Base-by-base conservation (phyloP, 2,888 invertebrate species). In the Sesia apiformis region DNA sequence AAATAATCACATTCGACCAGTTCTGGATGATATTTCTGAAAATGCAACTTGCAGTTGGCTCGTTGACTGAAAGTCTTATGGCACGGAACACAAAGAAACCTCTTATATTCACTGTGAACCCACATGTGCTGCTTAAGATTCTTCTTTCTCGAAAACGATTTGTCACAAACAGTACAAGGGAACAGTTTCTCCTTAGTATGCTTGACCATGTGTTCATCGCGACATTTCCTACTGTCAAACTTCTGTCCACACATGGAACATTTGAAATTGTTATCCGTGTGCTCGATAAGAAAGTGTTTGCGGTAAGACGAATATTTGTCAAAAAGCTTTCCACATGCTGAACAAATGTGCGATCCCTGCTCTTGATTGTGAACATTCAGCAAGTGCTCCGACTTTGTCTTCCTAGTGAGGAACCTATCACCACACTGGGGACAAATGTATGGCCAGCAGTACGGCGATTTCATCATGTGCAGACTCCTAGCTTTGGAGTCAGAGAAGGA, bases 21-120 rank as follows among this genome's bases (percentile, higher is more conserved):
- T 6, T 59, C 60, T 1, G 63, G 63, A n/a, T 64, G 64, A 40
- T 58, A 56, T 54, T 53, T 58, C 38, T 56, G 55, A 3, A 58
- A 42, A 41, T 63, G 63, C 5, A 43, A 41, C 49, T 51, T 53
- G 7, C 60, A 6, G 7, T 23, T 51, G 0, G 38, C 6, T 4
- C 38, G 40, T 4, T 4, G 1, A 4, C 40, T 38, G 43, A 59
- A 59, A 40, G 51, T 42, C n/a, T 41, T 49, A n/a, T 40, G 40
- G 40, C 59, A 59, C 2, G 54, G 56, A 3, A 55, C 41, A 43
- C 60, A 59, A 8, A 54, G 43, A 39, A 53, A 51, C 53, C 59
- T 61, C 38, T 54, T 58, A 46, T 52, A 56, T 40, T 61, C 59
- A 39, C 59, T 59, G 40, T 61, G 60, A n/a, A 59, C 53, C 7